A percentile compares a stretch with the other conserved stretches of the same genome.
These are phyloP conservation scores for Gallinago solitaria DNA, from an alignment of 2,797 vertebrate species.

Conservation along the genomic window DNA sequence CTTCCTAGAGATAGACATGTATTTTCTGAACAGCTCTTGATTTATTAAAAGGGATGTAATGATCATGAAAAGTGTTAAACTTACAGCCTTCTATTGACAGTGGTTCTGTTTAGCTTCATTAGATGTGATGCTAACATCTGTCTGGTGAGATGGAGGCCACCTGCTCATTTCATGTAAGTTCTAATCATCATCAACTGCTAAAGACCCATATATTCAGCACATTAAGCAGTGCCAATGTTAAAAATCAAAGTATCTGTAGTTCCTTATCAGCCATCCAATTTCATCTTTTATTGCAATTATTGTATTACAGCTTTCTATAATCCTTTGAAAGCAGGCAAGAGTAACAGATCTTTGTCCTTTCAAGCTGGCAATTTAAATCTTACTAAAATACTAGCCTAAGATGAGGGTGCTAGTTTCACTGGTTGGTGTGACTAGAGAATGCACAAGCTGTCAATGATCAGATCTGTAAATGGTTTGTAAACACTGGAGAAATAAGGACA, in stretches of 20 bases:
- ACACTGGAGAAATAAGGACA: not conserved
- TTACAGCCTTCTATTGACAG: slow-evolving; percentile 13
- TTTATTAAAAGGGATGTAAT: slow-evolving; percentile 39
- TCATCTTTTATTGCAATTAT: not conserved
- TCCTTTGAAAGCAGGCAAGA: not conserved
- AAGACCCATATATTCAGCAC: not conserved
- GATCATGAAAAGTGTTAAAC: not conserved
- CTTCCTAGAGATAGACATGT: not conserved
- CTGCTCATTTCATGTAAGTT: slow-evolving; percentile 10
- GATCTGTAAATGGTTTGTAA: not conserved
- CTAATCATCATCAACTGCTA: not conserved
- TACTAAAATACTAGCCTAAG: not conserved
- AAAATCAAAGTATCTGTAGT: not conserved
- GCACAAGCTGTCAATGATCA: not conserved
- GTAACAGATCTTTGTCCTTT: not conserved
- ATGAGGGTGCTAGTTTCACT: not conserved
- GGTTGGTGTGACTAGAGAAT: not conserved
- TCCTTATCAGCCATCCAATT: not conserved
- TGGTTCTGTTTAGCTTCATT: slow-evolving; percentile 41
- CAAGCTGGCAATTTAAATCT: not conserved
- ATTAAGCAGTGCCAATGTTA: not conserved
- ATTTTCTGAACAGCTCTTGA: slow-evolving; percentile 11
- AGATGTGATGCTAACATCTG: slow-evolving; percentile 32
- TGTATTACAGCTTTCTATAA: not conserved
- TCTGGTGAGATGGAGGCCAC: slow-evolving; percentile 13